Base-by-base conservation (phyloP, 2,888 invertebrate genomes). In the Nomada ruficornis region DNA sequence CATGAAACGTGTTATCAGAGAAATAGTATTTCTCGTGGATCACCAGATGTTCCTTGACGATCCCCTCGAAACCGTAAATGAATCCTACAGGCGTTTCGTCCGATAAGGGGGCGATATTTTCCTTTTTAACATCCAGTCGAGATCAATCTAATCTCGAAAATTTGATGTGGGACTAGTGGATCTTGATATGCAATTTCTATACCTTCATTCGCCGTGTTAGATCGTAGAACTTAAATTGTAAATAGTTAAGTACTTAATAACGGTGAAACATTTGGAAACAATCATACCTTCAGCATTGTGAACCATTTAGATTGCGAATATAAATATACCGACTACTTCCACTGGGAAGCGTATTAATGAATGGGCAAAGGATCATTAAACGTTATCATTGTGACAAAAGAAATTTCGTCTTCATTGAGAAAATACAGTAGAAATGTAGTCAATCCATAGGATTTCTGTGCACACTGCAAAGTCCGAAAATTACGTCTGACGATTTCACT, bases 11-110 rank as follows among this genome's bases (percentile, higher is more conserved):
- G 57, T 65, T 72, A 77, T 64, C 71, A 59, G 26, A 15, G 11
- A 26, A 59, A 64, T 63, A 63, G 57, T 57, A 55, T 20, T 36
- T 42, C 26, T 4, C 55, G 20, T 15, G 5, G n/a, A 23, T 15
- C 36, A 18, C n/a, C 26, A 52, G 64, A 64, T 36, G 13, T 57
- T 50, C 20, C 11, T 15, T 13, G 1, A 11, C 57, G n/a, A 59
- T 20, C 64, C 64, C 44, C 50, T 26, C 52, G 72, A 64, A 59
- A 71, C 50, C 64, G 50, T 54, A 77, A 77, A 72, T 64, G 64
- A 77, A 71, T 63, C 77, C 52, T 23, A 26, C 47, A 29, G 20
- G 15, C 52, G 55, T 63, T 55, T n/a, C 36, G 13, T 9, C n/a
- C 29, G 72, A 77, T 64, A 64, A 63, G 59, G 59, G 52, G 2